Evolutionary conservation across 2,797 vertebrate species (phyloP), one percentile per base, ranked within the genome.

Genomic region (Coracias cyanogaster): DNA sequence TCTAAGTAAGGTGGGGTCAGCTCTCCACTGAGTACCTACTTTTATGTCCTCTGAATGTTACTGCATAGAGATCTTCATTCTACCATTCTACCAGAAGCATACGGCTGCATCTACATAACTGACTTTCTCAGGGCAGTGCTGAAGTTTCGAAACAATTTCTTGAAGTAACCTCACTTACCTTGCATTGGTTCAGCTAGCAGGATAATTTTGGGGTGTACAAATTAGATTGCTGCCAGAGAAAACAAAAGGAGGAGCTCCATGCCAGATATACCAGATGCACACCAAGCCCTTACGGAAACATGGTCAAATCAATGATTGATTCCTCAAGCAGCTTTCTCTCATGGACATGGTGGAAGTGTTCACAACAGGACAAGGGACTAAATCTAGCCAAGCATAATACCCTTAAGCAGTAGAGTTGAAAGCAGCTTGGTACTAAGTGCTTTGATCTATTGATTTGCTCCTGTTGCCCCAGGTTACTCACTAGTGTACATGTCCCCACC

Each of bases 401-500:
- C 61, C 80, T 67, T 88, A 72, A 95, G 86, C 48, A 81, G 37
- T 31, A 33, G 61, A 86, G n/a, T 21, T 74, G 81, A 86, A 82
- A 92, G 89, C 66, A 92, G 73, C 81, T 94, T 94, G 82, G 46
- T 55, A 25, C 21, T 37, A 54, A 86, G 62, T 78, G 66, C 66
- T 95, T 83, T 72, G 41, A 64, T 86, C 33, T 89, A 5, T 57
- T 86, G 61, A 70, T 84, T 81, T 86, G 31, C n/a, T 86, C 20
- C 62, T 43, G 7, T 65, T 79, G 65, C 61, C 90, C 28, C 29
- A 52, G 49, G 24, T 67, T 72, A 46, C 66, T 83, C 20, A 6
- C 10, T 89, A 35, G 16, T 72, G 24, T 78, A 19, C 37, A 1
- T 48, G 61, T 54, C 35, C 65, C 24, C 12, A n/a, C 58, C 46